These are phyloP conservation scores for Entelurus aequoreus DNA, from an alignment of 2,113 vertebrate species.

Conservation along the genomic window DNA sequence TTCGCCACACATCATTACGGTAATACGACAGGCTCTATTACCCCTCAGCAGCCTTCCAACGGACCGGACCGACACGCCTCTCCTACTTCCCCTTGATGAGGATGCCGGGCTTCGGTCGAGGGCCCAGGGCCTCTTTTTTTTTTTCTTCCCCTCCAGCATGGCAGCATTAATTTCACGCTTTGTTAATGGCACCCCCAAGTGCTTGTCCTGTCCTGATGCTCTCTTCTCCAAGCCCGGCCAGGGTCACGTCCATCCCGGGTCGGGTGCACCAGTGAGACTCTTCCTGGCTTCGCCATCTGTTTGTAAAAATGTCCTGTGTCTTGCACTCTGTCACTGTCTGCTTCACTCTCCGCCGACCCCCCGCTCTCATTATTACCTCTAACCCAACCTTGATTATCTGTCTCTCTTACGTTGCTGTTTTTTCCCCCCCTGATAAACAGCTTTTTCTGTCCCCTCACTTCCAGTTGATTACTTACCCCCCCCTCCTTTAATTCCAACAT, in stretches of 20 bases:
- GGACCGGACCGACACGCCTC: slow-evolving; percentile 15
- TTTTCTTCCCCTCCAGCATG: slow-evolving; percentile 30
- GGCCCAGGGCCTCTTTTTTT: slow-evolving; percentile 21
- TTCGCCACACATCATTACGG: slow-evolving; percentile 69
- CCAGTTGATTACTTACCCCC: slow-evolving; percentile 37
- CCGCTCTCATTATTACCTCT: slow-evolving; percentile 39
- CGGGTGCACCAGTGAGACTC: slow-evolving; percentile 26
- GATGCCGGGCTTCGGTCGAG: slow-evolving; percentile 40
- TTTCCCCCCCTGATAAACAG: slow-evolving; percentile 51
- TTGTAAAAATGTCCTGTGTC: slow-evolving; percentile 35
- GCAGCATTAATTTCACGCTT: slow-evolving; percentile 76
- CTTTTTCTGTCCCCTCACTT: slow-evolving; percentile 44
- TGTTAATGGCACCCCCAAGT: slow-evolving; percentile 61
- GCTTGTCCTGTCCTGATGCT: slow-evolving; percentile 34
- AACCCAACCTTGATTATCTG: slow-evolving; percentile 56
- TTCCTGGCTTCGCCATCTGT: slow-evolving; percentile 27
- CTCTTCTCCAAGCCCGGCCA: slow-evolving; percentile 35
- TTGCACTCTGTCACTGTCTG: slow-evolving; percentile 60
- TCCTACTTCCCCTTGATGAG: slow-evolving; percentile 41
- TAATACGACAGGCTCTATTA: slow-evolving; percentile 72
- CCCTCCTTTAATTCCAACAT: slow-evolving; percentile 53
- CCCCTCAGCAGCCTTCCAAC: slow-evolving; percentile 47
- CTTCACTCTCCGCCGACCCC: slow-evolving; percentile 44
- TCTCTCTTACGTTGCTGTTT: slow-evolving; percentile 44
- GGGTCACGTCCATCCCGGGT: slow-evolving; percentile 50